These are phyloP conservation scores for Neotoxoptera formosana DNA, from an alignment of 1,140 invertebrate genomes.

Conservation along the genomic window DNA sequence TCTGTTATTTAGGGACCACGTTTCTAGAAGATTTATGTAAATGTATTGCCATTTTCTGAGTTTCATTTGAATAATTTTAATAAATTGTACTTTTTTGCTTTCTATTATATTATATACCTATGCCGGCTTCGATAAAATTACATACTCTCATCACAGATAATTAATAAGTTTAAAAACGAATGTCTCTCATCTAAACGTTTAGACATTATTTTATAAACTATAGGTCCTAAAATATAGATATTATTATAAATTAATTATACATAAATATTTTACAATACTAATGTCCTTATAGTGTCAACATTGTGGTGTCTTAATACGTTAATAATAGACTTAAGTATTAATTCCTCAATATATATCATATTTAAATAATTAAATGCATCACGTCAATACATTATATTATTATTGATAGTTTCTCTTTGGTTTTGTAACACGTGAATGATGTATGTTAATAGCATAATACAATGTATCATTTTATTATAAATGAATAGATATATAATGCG, in stretches of 20 bases:
- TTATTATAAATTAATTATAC: not conserved
- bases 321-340: not conserved
- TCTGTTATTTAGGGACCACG: too few species aligned
- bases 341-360: not conserved
- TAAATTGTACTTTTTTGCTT: too few species aligned
- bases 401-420: constrained; percentile 10
- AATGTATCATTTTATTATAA: not conserved
- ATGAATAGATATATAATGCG: not conserved
- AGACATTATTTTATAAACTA: not conserved
- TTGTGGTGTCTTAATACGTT: not conserved
- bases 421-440: not conserved
- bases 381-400: not conserved
- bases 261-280: not conserved
- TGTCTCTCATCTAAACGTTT: not conserved
- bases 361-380: constrained; percentile 1
- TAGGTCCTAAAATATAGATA: not conserved
- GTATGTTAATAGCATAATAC: not conserved
- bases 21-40: too few species aligned
- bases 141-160: too few species aligned
- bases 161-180: not conserved
- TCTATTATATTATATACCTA: too few species aligned
- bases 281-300: not conserved
- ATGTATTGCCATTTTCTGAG: too few species aligned
- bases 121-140: too few species aligned
- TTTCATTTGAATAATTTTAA: too few species aligned